Evolutionary conservation across 2,888 invertebrate species (phyloP).

Genomic region (Tachina grossa): DNA sequence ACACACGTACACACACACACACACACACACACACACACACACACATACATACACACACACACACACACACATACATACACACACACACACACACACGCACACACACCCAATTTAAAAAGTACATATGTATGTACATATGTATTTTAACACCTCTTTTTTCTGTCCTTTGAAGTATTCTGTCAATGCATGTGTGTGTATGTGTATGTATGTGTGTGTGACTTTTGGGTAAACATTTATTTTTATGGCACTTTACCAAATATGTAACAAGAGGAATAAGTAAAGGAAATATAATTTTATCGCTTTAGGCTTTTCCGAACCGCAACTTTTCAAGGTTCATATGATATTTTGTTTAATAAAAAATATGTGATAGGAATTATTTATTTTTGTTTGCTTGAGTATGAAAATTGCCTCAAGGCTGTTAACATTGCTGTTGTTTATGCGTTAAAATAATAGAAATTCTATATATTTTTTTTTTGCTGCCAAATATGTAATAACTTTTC

Average conservation of each 20-base stretch:
- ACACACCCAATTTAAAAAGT: constrained; percentile 15
- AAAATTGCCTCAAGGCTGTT: constrained; percentile 29
- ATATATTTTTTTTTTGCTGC: not conserved
- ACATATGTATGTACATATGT: not conserved
- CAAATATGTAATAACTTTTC: constrained; percentile 20
- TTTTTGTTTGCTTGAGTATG: not conserved
- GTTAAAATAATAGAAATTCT: constrained; percentile 44
- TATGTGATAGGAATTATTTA: constrained; percentile 1
- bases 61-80: too few relatives aligned
- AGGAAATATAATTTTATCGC: constrained; percentile 32
- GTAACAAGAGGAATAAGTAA: not conserved
- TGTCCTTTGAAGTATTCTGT: not conserved
- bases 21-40: not conserved
- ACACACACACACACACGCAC: not conserved
- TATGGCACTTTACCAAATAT: constrained; percentile 46
- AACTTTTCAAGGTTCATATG: constrained; percentile 32
- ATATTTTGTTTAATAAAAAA: constrained; percentile 8
- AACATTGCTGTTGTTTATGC: constrained; percentile 19
- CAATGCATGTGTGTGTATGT: not conserved
- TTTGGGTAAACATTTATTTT: constrained; percentile 32
- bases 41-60: not conserved
- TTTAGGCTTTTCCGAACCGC: constrained; percentile 23
- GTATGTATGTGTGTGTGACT: not conserved
- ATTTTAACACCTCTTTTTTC: constrained; percentile 24
- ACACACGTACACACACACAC: not conserved